phyloP scores from a whole-genome alignment of 1,140 invertebrate species.

The Polypedilum vanderplanki region DNA sequence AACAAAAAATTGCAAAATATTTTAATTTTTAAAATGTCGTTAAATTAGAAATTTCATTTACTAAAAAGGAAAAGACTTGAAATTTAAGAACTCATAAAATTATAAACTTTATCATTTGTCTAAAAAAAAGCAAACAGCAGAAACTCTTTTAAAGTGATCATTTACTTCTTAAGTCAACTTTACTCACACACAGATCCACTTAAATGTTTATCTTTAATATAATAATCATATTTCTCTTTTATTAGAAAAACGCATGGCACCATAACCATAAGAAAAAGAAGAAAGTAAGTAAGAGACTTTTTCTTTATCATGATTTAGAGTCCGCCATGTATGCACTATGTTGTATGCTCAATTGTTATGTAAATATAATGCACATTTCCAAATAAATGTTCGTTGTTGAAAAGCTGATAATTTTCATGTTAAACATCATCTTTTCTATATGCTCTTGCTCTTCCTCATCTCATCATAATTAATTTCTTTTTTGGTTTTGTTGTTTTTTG shows the following conservation, averaged over 20 bases:
- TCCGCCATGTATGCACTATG: neutral
- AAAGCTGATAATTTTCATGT: conserved; percentile 25
- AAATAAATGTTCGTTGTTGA: conserved; percentile 5
- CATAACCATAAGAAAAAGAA: neutral
- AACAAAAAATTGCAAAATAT: too few relatives aligned
- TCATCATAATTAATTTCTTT: neutral
- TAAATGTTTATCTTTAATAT: conserved; percentile 10
- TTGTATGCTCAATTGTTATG: conserved; percentile 22
- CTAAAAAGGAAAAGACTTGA: too few relatives aligned
- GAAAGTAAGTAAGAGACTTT: neutral
- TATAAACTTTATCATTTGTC: too few relatives aligned
- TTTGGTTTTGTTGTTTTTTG: too few relatives aligned
- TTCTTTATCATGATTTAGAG: too few relatives aligned
- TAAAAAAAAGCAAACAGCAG: too few relatives aligned
- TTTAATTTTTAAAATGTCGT: too few relatives aligned
- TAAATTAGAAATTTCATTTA: too few relatives aligned
- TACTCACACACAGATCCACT: neutral
- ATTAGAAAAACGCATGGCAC: conserved; percentile 10
- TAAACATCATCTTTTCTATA: neutral
- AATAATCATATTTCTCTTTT: neutral
- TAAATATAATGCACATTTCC: conserved; percentile 27
- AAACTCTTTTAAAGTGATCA: too few relatives aligned
- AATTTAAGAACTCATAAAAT: too few relatives aligned
- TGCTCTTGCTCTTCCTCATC: neutral
- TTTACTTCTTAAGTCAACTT: too few relatives aligned